phyloP scores from a whole-genome alignment of 2,797 vertebrate genomes.

The Acrocephalus scirpaceus region DNA sequence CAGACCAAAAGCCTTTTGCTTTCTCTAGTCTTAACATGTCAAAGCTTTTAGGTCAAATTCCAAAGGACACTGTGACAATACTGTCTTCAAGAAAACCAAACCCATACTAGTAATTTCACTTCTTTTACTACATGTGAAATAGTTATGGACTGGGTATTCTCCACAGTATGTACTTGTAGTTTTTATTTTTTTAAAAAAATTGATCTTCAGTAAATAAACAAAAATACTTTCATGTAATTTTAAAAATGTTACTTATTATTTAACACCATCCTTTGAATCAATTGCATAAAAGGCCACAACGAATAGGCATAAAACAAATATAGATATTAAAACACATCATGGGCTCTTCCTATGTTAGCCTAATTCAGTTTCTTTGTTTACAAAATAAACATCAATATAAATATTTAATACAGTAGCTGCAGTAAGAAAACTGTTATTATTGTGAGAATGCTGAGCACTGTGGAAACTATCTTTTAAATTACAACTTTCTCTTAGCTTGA shows the following conservation, averaged over 20 bases:
- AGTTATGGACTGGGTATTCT: neutral
- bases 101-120: neutral
- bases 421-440: constrained; percentile 62
- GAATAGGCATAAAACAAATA: constrained; percentile 55
- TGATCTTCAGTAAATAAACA: neutral
- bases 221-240: constrained; percentile 64
- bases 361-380: constrained; percentile 76
- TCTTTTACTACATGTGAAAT: neutral
- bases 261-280: constrained; percentile 67
- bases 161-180: neutral
- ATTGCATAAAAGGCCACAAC: constrained; percentile 50
- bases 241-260: constrained; percentile 71
- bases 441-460: constrained; percentile 42
- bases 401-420: constrained; percentile 73
- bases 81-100: neutral
- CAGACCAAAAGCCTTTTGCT: neutral
- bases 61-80: neutral
- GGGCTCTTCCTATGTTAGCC: constrained; percentile 56
- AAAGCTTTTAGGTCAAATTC: neutral
- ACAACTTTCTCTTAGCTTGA: constrained; percentile 30
- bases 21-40: neutral
- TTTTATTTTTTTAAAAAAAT: constrained; percentile 7
- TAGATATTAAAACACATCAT: constrained; percentile 70
- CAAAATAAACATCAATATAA: constrained; percentile 75
- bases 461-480: constrained; percentile 58